These are phyloP conservation scores for Aix galericulata DNA, from an alignment of 2,113 vertebrate species.

Conservation along the genomic window DNA sequence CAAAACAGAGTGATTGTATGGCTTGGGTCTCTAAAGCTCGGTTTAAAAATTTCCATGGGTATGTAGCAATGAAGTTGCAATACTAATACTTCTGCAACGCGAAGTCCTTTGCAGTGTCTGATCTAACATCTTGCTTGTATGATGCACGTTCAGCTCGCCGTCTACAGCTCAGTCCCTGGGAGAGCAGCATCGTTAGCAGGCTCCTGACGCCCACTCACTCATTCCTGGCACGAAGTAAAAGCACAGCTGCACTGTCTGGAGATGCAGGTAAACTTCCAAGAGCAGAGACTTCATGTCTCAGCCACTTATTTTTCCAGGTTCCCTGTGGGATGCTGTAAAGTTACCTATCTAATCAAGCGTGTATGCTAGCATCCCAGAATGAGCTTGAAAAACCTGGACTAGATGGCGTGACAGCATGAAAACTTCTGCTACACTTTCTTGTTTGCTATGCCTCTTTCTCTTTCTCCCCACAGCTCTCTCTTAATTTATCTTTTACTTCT, in stretches of 20 bases:
- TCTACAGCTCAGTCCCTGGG: conserved; percentile 91
- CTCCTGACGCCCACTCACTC: conserved; percentile 96
- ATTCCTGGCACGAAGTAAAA: conserved; percentile 95
- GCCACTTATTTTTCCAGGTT: neutral
- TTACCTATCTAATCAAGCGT: neutral
- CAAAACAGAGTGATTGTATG: neutral
- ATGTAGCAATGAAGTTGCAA: neutral
- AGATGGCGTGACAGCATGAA: neutral
- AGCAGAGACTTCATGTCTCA: neutral
- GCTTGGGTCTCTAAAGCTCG: neutral
- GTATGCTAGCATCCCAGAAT: neutral
- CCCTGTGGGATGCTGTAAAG: neutral
- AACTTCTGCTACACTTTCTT: neutral
- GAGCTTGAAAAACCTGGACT: neutral
- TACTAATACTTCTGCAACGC: conserved; percentile 1
- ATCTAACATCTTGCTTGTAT: conserved; percentile 77
- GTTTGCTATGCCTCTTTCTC: neutral
- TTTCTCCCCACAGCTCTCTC: neutral
- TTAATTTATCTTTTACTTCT: neutral
- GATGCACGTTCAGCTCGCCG: conserved; percentile 85
- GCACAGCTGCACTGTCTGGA: conserved; percentile 91
- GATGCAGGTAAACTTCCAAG: conserved; percentile 86
- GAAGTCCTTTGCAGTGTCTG: neutral
- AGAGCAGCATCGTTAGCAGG: conserved; percentile 92
- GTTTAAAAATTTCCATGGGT: neutral